Evolutionary conservation across 2,113 vertebrate species (phyloP), one percentile per base, ranked within the genome.

Genomic region (Oncorhynchus kisutch): DNA sequence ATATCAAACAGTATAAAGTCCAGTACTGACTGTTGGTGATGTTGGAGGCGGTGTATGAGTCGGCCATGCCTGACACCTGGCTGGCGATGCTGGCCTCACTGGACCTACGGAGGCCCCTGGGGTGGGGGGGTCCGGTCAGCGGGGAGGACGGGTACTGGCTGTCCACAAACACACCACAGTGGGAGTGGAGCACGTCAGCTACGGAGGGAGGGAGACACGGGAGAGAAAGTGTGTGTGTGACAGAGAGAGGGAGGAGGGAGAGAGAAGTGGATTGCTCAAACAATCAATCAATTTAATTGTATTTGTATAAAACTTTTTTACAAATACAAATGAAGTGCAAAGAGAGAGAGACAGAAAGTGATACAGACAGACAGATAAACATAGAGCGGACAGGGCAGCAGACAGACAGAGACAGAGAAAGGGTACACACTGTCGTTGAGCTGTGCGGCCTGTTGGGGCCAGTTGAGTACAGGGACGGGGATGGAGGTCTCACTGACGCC

Each of bases 51-150:
- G 95, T 95, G 94, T 95, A 97, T 79, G 95, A 96, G 92, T 98
- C 96, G 0, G 95, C 96, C 84, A 96, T 84, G 83, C 97, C 97
- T 0, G 96, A 99, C 86, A 95, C 96, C 92, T 99, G 97, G 93
- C 97, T 99, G 89, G 96, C 94, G 29, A 98, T 95, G 94, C 97
- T 99, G 94, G 94, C 94, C 91, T 97, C 97, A 29, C 97, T 99
- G 79, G 95, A 94, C 78, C 97, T 92, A 84, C 97, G 74, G 91
- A 91, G 72, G 90, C 93, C 86, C 82, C 95, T 91, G 82, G 95
- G 87, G 90, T 94, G 39, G 80, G 78, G 78, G 73, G 94, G 85
- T 84, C 96, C 92, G 73, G 84, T 94, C 84, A 95, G 94, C 73
- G 94, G 62, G 85, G 92, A 92, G 29, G 92, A 84, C 74, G 95